Evolutionary conservation across 2,888 invertebrate genomes (phyloP), one percentile per base, ranked within the genome.

Genomic region (Syrphus vitripennis): DNA sequence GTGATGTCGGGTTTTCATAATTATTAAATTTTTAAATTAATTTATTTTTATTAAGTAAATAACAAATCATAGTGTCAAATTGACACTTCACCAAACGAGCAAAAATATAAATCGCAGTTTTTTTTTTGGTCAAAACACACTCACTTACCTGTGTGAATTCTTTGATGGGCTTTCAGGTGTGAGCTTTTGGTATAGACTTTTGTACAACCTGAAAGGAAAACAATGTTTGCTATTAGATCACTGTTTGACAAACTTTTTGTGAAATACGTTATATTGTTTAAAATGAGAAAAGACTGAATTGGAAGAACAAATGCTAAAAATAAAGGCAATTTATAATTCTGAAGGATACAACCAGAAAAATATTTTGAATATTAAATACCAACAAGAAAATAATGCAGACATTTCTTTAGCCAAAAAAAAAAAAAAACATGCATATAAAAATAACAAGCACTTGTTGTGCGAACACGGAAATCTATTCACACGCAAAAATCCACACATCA

Each of bases 101-200:
- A 19, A 37, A 53, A 37, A 16, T 34, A 14, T 1, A 26, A 50
- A 50, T 19, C 4, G 24, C 9, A 14, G 7, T 0, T 57, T 29
- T 42, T n/a, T n/a, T n/a, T n/a, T n/a, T n/a, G n/a, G 59, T 37
- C 37, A 59, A 59, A 37, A 61, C 4, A 53, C 6, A 24, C 50
- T 26, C 16, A 91, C 93, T 95, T 94, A 98, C 98, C 98, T 94
- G 98, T 98, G 92, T 98, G 98, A 93, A 98, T 98, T 93, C 98
- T 95, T 93, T 98, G 98, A 93, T 98, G 98, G 88, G 98, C 98
- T 94, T 98, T 98, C 89, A 98, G 94, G 93, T 98, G 98, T 90
- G 98, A 98, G 94, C 98, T 98, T 94, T 98, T 98, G 89, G 98
- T 98, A 93, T 98, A 98, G 88, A 98, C 98, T 94, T 98, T 98